Percentiles rank a stretch among this genome's conserved stretches.
Conservation (phyloP, 2,113 vertebrate species). For the Cyphomyrus discorhynchus region DNA sequence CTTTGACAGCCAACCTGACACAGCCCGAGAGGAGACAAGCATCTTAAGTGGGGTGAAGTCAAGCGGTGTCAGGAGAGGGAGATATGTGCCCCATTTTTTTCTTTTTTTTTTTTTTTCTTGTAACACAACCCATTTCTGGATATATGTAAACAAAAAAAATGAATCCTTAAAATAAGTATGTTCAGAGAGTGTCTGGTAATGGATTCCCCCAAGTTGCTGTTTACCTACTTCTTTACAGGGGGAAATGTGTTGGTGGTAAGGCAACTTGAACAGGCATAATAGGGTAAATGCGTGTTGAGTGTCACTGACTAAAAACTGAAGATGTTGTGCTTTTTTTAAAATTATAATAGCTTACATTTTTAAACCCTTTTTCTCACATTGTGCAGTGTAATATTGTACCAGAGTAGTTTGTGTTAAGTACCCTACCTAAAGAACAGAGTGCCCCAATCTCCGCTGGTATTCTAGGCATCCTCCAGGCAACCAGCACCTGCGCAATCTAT, state of each 20-base stretch:
- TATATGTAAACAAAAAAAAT: neutral
- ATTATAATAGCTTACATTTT: neutral
- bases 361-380: neutral
- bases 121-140: neutral
- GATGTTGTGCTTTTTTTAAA: neutral
- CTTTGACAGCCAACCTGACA: slow-evolving; percentile 8
- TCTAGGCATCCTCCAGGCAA: neutral
- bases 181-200: neutral
- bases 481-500: no score
- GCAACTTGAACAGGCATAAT: neutral
- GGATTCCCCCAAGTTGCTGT: neutral
- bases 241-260: neutral
- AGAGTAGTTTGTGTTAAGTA: neutral
- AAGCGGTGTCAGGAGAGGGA: neutral
- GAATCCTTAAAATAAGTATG: neutral
- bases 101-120: neutral
- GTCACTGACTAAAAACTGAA: neutral
- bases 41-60: slow-evolving; percentile 4
- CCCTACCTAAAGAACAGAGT: neutral
- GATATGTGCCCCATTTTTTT: neutral
- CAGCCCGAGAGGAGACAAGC: neutral
- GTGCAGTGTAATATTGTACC: neutral
- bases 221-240: neutral
- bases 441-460: no score
- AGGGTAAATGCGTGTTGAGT: neutral